phyloP scores from a whole-genome alignment of 2,888 invertebrate genomes.

The Dasysyrphus tricinctus region DNA sequence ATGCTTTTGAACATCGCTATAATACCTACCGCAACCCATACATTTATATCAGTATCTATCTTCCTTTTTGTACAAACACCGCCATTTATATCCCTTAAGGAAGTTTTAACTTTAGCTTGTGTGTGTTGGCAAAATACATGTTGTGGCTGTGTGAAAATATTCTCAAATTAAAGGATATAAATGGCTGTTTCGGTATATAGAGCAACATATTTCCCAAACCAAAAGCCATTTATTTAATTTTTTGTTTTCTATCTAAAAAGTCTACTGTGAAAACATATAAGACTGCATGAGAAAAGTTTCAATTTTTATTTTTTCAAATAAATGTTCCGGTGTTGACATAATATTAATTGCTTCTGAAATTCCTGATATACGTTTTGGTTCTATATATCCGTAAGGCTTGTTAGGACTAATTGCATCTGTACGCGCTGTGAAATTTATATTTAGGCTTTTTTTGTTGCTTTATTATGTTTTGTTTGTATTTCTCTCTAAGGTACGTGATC shows the following conservation, averaged over 20 bases:
- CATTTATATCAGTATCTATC: neutral
- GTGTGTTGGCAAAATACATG: neutral
- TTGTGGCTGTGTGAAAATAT: slow-evolving; percentile 20
- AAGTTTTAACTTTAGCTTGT: slow-evolving; percentile 3
- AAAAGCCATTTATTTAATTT: slow-evolving; percentile 30
- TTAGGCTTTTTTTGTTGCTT: neutral
- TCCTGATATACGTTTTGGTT: neutral
- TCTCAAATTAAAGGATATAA: slow-evolving; percentile 43
- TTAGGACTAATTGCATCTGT: slow-evolving; percentile 41
- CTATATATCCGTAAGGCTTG: slow-evolving; percentile 6
- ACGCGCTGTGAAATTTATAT: slow-evolving; percentile 20
- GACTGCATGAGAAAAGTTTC: slow-evolving; percentile 11
- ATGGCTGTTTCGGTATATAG: slow-evolving; percentile 9
- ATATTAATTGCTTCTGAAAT: slow-evolving; percentile 33
- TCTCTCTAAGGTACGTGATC: slow-evolving; percentile 18
- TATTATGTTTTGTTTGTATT: neutral
- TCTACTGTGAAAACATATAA: slow-evolving; percentile 2
- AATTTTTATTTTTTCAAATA: slow-evolving; percentile 9
- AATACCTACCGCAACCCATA: neutral
- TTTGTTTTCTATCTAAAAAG: neutral
- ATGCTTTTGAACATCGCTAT: neutral
- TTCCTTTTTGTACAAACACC: neutral
- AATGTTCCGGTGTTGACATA: slow-evolving; percentile 16
- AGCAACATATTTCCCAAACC: neutral
- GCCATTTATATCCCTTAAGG: slow-evolving; percentile 25